phyloP scores from a whole-genome alignment of 2,888 invertebrate genomes.

The Diplolepis rosae region DNA sequence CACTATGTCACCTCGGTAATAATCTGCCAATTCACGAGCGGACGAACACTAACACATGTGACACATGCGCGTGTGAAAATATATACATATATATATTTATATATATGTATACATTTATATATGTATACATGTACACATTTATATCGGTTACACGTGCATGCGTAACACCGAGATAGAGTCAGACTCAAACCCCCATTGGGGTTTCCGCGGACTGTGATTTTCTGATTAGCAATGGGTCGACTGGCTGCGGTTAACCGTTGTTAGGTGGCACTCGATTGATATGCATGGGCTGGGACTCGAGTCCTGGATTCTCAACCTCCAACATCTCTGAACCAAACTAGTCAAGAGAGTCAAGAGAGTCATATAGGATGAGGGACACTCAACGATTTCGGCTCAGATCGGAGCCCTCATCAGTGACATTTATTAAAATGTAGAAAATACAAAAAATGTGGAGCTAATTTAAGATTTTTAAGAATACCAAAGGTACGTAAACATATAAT shows the following conservation, averaged over 20 bases:
- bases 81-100: too few species aligned
- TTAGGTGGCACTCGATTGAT: constrained; percentile 71
- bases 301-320: constrained; percentile 51
- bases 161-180: constrained; percentile 11
- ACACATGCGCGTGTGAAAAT: constrained; percentile 13
- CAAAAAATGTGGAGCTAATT: too few species aligned
- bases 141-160: background rate
- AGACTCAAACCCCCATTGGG: constrained; percentile 57
- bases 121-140: background rate
- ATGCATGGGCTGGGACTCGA: constrained; percentile 73
- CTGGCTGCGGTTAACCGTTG: constrained; percentile 73
- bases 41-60: constrained; percentile 6
- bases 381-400: too few species aligned
- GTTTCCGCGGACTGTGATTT: constrained; percentile 71
- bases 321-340: constrained; percentile 1
- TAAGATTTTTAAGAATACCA: too few species aligned
- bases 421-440: background rate
- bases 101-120: background rate
- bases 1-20: constrained; percentile 51
- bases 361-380: background rate
- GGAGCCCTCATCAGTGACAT: too few species aligned
- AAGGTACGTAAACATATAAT: too few species aligned
- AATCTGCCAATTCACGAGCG: constrained; percentile 38
- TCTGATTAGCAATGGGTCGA: constrained; percentile 72
- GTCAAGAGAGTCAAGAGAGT: background rate